Percentiles rank a stretch among this genome's conserved stretches.
These are phyloP conservation scores for Microtus californicus DNA, from an alignment of 2,797 vertebrate species.

Conservation along the genomic window DNA sequence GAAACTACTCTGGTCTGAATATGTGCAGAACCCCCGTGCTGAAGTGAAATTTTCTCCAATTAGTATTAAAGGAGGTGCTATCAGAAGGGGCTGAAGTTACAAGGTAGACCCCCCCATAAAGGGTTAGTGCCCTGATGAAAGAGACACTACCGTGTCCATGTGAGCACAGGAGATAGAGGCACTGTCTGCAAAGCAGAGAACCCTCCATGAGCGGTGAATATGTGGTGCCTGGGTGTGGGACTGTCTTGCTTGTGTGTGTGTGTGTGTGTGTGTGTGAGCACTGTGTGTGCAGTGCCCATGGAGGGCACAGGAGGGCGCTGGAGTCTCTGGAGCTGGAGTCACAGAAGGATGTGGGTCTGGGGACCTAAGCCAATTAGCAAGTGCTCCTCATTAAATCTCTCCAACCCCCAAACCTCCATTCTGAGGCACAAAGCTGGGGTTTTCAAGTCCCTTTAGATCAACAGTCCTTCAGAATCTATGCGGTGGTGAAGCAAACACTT, in stretches of 20 bases:
- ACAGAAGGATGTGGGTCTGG: not conserved
- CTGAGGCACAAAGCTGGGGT: not conserved
- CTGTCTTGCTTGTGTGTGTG: not conserved
- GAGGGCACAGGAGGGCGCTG: not conserved
- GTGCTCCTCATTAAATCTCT: not conserved
- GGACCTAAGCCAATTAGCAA: not conserved
- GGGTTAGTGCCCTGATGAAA: not conserved
- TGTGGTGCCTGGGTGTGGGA: not conserved
- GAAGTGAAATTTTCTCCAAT: not conserved
- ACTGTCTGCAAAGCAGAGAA: not conserved
- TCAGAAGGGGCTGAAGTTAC: not conserved
- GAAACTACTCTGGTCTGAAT: not conserved
- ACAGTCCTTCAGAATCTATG: not conserved
- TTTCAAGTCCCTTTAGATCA: not conserved
- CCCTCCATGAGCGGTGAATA: not conserved
- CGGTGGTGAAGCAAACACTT: rapidly evolving
- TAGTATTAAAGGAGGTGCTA: not conserved
- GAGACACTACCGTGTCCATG: too few species aligned
- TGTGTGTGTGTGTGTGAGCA: not conserved
- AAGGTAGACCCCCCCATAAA: not conserved
- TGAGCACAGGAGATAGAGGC: not conserved
- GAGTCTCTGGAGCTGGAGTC: not conserved
- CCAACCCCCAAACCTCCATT: not conserved
- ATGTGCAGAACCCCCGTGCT: not conserved
- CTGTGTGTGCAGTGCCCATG: not conserved